Evolutionary conservation across 2,797 vertebrate genomes (phyloP).

Genomic region (Sarcophilus harrisii): DNA sequence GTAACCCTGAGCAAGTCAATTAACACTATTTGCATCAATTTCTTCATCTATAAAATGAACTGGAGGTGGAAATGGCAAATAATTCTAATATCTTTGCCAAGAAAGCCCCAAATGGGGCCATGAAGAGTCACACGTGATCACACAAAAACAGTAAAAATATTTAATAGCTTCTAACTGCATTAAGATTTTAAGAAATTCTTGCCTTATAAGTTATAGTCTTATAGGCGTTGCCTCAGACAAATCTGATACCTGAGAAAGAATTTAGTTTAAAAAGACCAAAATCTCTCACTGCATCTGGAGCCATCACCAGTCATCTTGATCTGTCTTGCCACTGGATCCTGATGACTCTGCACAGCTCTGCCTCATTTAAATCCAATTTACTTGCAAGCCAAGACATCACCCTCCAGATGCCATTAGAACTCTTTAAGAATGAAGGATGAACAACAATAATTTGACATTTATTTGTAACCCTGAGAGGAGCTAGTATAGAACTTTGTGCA

Average conservation of each 20-base stretch:
- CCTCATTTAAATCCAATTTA: not conserved
- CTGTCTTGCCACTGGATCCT: not conserved
- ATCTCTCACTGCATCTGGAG: not conserved
- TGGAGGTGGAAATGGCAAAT: not conserved
- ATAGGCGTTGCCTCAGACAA: not conserved
- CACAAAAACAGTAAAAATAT: not conserved
- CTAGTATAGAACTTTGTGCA: not conserved
- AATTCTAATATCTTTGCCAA: not conserved
- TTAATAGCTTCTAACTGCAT: not conserved
- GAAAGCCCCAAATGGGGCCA: not conserved
- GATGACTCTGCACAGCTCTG: not conserved
- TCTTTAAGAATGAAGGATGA: not conserved
- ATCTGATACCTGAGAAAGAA: not conserved
- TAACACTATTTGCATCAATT: not conserved
- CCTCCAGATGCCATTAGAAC: not conserved
- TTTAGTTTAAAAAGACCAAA: not conserved
- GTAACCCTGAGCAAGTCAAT: not conserved
- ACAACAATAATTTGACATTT: not conserved
- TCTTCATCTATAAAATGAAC: not conserved
- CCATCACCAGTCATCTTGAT: not conserved
- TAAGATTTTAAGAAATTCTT: not conserved
- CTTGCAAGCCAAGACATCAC: not conserved
- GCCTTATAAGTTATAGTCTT: not conserved
- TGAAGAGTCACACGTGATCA: not conserved
- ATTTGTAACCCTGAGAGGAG: not conserved